phyloP scores from a whole-genome alignment of 2,888 invertebrate genomes.

The Ischnus inquisitorius region DNA sequence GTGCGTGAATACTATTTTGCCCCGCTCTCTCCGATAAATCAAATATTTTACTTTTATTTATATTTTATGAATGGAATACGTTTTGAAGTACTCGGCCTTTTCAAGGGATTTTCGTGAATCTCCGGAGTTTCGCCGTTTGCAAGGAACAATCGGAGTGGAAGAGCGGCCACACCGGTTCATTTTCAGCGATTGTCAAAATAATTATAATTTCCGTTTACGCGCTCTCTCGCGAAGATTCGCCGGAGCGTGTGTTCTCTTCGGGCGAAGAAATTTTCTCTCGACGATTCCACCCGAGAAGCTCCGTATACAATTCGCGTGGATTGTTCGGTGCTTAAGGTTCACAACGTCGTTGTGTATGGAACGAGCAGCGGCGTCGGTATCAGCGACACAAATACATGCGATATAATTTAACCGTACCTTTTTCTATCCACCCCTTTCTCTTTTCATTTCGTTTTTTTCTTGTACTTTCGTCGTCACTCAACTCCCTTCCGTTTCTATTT shows the following conservation, averaged over 20 bases:
- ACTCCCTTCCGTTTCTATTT: background rate
- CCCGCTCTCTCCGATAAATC: too few relatives aligned
- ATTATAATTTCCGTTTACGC: slow-evolving; percentile 47
- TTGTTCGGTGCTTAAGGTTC: slow-evolving; percentile 25
- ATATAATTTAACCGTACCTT: background rate
- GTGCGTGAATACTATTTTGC: too few relatives aligned
- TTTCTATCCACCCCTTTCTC: background rate
- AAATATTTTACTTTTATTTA: too few relatives aligned
- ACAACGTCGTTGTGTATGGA: slow-evolving; percentile 23
- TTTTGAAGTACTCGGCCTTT: background rate
- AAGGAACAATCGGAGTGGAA: slow-evolving; percentile 30
- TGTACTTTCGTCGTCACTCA: slow-evolving; percentile 30
- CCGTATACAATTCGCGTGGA: background rate
- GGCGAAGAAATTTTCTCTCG: slow-evolving; percentile 25
- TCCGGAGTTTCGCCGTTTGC: slow-evolving; percentile 14
- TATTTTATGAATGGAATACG: too few relatives aligned
- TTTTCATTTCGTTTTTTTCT: slow-evolving; percentile 17
- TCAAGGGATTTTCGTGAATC: slow-evolving; percentile 7
- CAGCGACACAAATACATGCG: background rate
- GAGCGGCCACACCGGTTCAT: background rate
- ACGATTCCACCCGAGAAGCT: slow-evolving; percentile 29
- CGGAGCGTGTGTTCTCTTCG: slow-evolving; percentile 57
- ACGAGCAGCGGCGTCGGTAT: background rate
- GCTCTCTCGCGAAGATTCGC: slow-evolving; percentile 48
- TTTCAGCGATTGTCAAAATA: slow-evolving; percentile 42